Conservation (phyloP, 2,113 vertebrate genomes). For the Procavia capensis region DNA sequence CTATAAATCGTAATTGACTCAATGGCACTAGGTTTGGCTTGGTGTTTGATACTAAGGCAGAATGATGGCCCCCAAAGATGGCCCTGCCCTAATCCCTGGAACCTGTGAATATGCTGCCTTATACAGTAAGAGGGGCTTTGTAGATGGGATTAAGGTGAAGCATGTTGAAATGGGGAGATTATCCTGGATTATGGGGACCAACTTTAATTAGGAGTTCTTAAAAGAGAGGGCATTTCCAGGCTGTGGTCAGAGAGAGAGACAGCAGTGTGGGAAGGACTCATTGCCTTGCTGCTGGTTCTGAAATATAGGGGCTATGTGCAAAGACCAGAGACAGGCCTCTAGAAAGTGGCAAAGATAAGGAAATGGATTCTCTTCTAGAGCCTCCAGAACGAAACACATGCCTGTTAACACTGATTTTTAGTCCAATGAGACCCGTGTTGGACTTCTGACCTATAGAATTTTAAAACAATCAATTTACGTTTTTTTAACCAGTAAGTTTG, state of each 20-base stretch:
- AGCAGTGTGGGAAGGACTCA: accelerated
- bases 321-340: background rate
- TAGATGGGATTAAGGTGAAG: background rate
- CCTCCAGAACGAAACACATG: background rate
- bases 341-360: background rate
- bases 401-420: background rate
- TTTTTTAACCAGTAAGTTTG: background rate
- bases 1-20: too few species aligned
- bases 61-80: background rate
- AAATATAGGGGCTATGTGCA: accelerated
- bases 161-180: background rate
- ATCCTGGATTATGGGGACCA: background rate
- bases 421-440: background rate
- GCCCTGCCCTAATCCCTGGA: background rate
- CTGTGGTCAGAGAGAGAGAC: background rate
- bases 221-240: background rate
- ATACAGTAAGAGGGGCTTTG: background rate
- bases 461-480: background rate
- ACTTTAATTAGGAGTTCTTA: background rate
- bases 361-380: background rate
- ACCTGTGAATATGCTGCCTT: background rate
- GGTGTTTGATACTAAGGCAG: too few species aligned
- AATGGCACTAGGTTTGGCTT: too few species aligned
- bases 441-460: background rate
- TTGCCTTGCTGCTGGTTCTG: accelerated